These are phyloP conservation scores for Oryzias javanicus DNA, from an alignment of 2,113 vertebrate species.

Conservation along the genomic window DNA sequence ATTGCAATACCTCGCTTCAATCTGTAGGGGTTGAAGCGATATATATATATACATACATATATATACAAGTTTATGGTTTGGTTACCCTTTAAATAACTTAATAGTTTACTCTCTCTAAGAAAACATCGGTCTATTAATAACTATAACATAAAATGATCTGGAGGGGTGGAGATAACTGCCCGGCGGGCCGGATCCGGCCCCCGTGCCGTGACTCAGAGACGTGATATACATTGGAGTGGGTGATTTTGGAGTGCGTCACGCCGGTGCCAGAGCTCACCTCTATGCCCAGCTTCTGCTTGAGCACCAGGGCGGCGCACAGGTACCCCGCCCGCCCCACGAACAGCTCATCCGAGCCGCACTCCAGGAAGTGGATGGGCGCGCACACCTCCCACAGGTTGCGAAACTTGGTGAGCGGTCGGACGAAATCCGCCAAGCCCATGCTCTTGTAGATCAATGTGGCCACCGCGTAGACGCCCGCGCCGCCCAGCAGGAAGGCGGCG, in stretches of 20 bases:
- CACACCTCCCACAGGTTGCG: constrained; percentile 82
- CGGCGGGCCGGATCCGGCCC: too few relatives aligned
- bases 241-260: not conserved
- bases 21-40: too few relatives aligned
- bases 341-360: constrained; percentile 89
- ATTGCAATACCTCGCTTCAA: too few relatives aligned
- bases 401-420: constrained; percentile 82
- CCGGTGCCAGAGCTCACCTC: constrained; percentile 76
- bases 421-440: constrained; percentile 79
- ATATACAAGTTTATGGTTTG: too few relatives aligned
- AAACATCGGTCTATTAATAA: too few relatives aligned
- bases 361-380: constrained; percentile 82
- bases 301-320: constrained; percentile 85
- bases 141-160: too few relatives aligned
- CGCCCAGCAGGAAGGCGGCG: constrained; percentile 85
- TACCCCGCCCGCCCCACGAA: constrained; percentile 88
- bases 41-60: too few relatives aligned
- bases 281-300: constrained; percentile 85
- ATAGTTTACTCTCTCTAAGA: too few relatives aligned
- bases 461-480: constrained; percentile 84
- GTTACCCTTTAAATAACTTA: too few relatives aligned
- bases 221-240: too few relatives aligned
- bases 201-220: too few relatives aligned
- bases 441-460: constrained; percentile 84
- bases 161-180: too few relatives aligned